Conservation (phyloP, 2,797 vertebrate species). For the Pseudotriccus pelzelni region DNA sequence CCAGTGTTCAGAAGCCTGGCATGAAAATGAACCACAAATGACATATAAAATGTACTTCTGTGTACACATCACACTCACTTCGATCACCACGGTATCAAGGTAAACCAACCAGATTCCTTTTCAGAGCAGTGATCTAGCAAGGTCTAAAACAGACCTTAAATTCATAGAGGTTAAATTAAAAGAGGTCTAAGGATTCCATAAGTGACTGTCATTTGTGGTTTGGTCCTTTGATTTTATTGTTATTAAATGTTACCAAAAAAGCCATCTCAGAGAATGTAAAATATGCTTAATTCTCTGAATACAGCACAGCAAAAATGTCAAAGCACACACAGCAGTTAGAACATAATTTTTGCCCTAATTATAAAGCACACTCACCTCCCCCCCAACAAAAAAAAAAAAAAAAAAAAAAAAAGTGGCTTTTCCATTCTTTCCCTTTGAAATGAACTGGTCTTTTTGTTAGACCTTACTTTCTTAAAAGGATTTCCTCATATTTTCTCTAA, state of each 20-base stretch:
- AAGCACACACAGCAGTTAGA: not conserved
- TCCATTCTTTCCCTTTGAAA: not conserved
- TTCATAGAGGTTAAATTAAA: not conserved
- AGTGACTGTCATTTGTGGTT: not conserved
- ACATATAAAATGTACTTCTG: not conserved
- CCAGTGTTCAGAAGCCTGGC: not conserved
- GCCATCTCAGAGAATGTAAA: not conserved
- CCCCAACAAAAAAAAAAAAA: no score
- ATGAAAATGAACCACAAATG: not conserved
- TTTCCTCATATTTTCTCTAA: not conserved
- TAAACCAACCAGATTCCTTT: not conserved
- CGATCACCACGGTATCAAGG: not conserved
- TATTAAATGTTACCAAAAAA: not conserved
- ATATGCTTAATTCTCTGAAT: not conserved
- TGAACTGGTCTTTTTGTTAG: not conserved
- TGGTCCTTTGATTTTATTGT: not conserved
- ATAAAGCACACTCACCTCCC: not conserved
- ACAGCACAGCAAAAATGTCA: not conserved
- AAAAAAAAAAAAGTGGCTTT: not conserved
- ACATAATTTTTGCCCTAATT: not conserved
- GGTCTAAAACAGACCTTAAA: not conserved
- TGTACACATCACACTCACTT: not conserved
- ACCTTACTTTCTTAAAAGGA: not conserved
- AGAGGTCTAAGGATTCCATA: not conserved
- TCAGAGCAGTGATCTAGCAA: not conserved